Evolutionary conservation across 2,797 vertebrate genomes (phyloP).

Genomic region (Bryconaethiops microstoma): DNA sequence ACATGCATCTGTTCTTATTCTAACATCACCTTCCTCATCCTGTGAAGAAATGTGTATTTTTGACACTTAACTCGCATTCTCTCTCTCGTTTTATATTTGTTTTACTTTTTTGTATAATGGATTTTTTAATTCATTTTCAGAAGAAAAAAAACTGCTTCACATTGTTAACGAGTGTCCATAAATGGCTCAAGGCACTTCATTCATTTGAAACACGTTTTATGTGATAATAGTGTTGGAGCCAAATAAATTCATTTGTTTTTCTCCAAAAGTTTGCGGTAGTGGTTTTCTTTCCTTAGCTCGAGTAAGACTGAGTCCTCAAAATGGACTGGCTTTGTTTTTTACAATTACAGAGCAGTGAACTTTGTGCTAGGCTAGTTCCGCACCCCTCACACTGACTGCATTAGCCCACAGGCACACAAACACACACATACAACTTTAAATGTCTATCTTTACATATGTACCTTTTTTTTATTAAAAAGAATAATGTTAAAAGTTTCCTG

Average conservation of each 20-base stretch:
- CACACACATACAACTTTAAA: neutral
- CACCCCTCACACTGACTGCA: neutral
- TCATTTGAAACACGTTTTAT: constrained; percentile 70
- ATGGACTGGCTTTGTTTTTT: neutral
- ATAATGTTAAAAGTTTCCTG: too few relatives aligned
- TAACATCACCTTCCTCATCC: neutral
- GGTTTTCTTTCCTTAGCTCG: neutral
- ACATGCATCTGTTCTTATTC: neutral
- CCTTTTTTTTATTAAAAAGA: too few relatives aligned
- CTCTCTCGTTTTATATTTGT: neutral
- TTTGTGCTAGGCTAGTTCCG: neutral
- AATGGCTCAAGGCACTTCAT: constrained; percentile 60
- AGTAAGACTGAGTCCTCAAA: neutral
- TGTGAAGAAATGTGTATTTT: constrained; percentile 6
- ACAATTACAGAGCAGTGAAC: neutral
- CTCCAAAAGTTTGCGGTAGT: constrained; percentile 53
- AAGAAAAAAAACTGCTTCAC: constrained; percentile 50
- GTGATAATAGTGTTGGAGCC: constrained; percentile 77
- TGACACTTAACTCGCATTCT: neutral
- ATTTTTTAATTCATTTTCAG: constrained; percentile 59
- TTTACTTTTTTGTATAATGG: constrained; percentile 43
- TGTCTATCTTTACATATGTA: too few relatives aligned
- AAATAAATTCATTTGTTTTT: constrained; percentile 75
- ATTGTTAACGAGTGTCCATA: constrained; percentile 65
- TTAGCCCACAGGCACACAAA: neutral